These are phyloP conservation scores for Callyntrura sp. DNA, from an alignment of 2,888 invertebrate genomes.

Conservation along the genomic window DNA sequence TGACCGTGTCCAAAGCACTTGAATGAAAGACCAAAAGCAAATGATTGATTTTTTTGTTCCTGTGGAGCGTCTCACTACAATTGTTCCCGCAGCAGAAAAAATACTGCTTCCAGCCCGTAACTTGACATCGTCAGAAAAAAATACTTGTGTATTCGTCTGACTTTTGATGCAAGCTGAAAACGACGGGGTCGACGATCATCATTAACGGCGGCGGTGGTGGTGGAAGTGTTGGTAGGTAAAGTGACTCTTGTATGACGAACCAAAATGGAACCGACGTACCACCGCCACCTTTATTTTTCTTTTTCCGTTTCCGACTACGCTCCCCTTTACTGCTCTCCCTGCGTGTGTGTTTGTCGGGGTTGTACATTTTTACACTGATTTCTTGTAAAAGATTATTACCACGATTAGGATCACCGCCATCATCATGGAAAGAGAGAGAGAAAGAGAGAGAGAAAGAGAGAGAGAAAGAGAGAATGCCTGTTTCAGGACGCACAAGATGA, in stretches of 20 bases:
- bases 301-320: slow-evolving; percentile 4
- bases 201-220: slow-evolving; percentile 16
- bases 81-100: slow-evolving; percentile 22
- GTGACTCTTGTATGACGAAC: not conserved
- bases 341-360: not conserved
- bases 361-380: slow-evolving; percentile 43
- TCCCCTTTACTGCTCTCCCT: not conserved
- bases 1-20: slow-evolving; percentile 80
- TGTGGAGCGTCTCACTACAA: not conserved
- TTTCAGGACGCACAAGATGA: not conserved
- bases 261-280: not conserved
- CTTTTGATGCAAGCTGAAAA: slow-evolving; percentile 7
- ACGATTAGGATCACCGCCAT: not conserved
- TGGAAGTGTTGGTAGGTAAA: slow-evolving; percentile 14
- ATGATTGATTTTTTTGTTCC: slow-evolving; percentile 76
- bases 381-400: not conserved
- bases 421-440: not conserved
- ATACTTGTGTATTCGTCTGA: not conserved
- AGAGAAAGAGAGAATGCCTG: not conserved
- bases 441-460: too few species aligned
- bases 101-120: not conserved
- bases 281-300: slow-evolving; percentile 13
- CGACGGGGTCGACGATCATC: slow-evolving; percentile 43
- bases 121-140: not conserved
- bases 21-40: slow-evolving; percentile 67